phyloP scores from a whole-genome alignment of 2,797 vertebrate genomes.

The Silurus lanzhouensis region DNA sequence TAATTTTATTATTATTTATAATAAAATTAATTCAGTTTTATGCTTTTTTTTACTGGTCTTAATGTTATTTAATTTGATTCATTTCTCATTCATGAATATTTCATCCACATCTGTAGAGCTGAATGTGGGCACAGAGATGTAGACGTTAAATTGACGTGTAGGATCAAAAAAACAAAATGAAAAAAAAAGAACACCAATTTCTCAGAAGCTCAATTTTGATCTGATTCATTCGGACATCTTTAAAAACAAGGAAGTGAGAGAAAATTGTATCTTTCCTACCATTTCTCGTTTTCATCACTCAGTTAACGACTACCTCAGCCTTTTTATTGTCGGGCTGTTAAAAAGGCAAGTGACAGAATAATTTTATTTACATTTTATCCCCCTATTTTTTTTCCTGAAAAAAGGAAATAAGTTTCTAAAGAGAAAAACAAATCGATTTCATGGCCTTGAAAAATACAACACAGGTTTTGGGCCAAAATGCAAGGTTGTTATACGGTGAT shows the following conservation, averaged over 20 bases:
- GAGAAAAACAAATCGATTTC: conserved; percentile 45
- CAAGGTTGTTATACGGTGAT: background rate
- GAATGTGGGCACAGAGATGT: background rate
- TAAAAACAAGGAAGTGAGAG: conserved; percentile 24
- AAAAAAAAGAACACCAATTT: background rate
- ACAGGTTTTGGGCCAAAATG: background rate
- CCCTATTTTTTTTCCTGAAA: background rate
- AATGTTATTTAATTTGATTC: background rate
- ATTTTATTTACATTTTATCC: conserved; percentile 2
- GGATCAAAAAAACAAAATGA: background rate
- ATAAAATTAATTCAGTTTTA: too few relatives aligned
- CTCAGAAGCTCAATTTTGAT: conserved; percentile 2
- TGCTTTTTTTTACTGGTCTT: background rate
- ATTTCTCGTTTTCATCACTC: background rate
- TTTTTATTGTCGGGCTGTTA: conserved; percentile 22
- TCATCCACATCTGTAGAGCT: background rate
- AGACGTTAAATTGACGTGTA: background rate
- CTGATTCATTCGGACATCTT: conserved; percentile 37
- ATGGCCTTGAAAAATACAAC: conserved; percentile 12
- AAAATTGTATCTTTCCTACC: conserved; percentile 15
- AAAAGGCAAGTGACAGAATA: conserved; percentile 50
- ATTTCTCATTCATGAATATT: background rate
- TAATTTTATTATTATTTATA: too few relatives aligned
- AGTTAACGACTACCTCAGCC: background rate
- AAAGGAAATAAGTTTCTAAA: conserved; percentile 32